A percentile compares a stretch with the other conserved stretches of the same genome.
These are phyloP conservation scores for Anguilla marmorata DNA, from an alignment of 2,797 vertebrate genomes.

Conservation along the genomic window DNA sequence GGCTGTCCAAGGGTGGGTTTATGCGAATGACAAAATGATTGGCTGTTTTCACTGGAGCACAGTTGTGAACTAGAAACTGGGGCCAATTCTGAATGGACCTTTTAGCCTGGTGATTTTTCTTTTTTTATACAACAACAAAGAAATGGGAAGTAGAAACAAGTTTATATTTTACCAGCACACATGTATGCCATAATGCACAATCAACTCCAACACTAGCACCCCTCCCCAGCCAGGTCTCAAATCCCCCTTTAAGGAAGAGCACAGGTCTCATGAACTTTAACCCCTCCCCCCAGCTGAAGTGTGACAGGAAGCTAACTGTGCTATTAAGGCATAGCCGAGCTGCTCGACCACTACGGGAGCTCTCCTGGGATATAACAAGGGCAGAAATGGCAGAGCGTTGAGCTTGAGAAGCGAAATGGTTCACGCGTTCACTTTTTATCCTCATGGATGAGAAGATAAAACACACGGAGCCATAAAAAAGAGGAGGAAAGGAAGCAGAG, in stretches of 20 bases:
- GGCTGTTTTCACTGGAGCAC: too few relatives aligned
- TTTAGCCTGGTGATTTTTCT: too few relatives aligned
- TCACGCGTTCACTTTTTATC: background rate
- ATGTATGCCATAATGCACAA: background rate
- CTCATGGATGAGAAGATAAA: background rate
- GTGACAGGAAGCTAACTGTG: background rate
- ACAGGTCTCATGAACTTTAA: too few relatives aligned
- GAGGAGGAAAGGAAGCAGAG: background rate
- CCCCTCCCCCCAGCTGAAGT: background rate
- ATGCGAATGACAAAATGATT: too few relatives aligned
- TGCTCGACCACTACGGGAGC: background rate
- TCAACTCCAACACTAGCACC: background rate
- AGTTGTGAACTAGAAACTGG: too few relatives aligned
- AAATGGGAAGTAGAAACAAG: background rate
- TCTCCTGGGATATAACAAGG: background rate
- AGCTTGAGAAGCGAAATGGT: background rate
- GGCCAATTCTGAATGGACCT: too few relatives aligned
- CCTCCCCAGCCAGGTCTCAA: background rate
- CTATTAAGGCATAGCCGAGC: background rate
- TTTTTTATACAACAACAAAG: background rate
- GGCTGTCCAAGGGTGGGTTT: too few relatives aligned
- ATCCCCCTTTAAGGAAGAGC: too few relatives aligned
- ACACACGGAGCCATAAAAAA: background rate
- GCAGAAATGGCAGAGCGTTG: background rate
- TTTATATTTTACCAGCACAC: background rate